Conservation (phyloP, 92 coral and sea anemone species). For the Epizoanthus rinbou region DNA sequence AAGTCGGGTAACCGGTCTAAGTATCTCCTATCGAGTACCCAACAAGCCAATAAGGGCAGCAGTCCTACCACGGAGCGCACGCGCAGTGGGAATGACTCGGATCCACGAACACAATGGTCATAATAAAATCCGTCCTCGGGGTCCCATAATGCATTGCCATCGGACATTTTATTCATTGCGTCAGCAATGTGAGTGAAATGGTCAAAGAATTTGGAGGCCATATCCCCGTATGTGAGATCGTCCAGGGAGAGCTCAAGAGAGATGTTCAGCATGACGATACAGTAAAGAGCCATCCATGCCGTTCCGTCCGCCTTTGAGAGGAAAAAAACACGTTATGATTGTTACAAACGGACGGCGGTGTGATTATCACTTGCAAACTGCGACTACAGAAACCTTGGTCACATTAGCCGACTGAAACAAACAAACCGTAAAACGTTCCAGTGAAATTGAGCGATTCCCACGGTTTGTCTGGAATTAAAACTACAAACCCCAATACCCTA, state of each 20-base stretch:
- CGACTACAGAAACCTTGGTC: too few relatives aligned
- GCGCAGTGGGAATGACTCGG: conserved; percentile 65
- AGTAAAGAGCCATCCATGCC: conserved; percentile 96
- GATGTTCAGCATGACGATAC: conserved; percentile 83
- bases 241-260: conserved; percentile 81
- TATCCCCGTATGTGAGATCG: conserved; percentile 84
- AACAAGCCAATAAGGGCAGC: conserved; percentile 79
- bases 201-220: conserved; percentile 89
- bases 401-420: too few relatives aligned
- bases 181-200: conserved; percentile 90
- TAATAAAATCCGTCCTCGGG: conserved; percentile 85
- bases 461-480: too few relatives aligned
- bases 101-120: conserved; percentile 60
- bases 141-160: conserved; percentile 90
- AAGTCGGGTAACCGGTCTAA: conserved; percentile 79
- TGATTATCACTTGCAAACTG: too few relatives aligned
- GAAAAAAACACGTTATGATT: background rate
- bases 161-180: conserved; percentile 88
- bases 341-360: background rate
- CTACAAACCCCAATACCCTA: too few relatives aligned
- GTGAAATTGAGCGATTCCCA: too few relatives aligned
- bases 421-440: too few relatives aligned
- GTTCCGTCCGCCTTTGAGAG: conserved; percentile 84
- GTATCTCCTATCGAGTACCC: conserved; percentile 73
- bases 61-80: conserved; percentile 90